Percentiles rank a stretch among this genome's conserved stretches.
Evolutionary conservation across 64 coral and sea anemone genomes (phyloP).

Genomic region (Montipora cactus): DNA sequence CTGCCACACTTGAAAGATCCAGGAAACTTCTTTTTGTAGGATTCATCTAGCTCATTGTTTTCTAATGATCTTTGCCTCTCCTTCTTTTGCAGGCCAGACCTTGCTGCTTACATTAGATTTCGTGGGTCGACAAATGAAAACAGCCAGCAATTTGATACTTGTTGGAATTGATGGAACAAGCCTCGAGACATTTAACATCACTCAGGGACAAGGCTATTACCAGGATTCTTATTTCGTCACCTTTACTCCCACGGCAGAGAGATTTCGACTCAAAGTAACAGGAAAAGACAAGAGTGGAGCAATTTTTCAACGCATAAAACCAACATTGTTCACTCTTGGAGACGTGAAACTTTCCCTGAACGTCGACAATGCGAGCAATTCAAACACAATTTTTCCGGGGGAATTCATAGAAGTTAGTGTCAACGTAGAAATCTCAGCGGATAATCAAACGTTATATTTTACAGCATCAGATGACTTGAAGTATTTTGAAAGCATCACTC

Average conservation of each 20-base stretch:
- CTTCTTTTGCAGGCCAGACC: too few relatives aligned
- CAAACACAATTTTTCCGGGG: slow-evolving; percentile 33
- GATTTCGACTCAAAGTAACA: slow-evolving; percentile 57
- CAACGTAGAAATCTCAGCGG: slow-evolving; percentile 41
- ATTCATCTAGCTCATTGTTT: too few relatives aligned
- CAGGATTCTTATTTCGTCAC: slow-evolving; percentile 30
- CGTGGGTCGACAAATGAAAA: too few relatives aligned
- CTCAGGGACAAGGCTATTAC: slow-evolving; percentile 53
- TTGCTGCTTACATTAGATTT: too few relatives aligned
- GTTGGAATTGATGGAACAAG: too few relatives aligned
- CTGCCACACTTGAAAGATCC: too few relatives aligned
- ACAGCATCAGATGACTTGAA: slow-evolving; percentile 58
- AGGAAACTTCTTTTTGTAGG: too few relatives aligned
- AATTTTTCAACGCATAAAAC: slow-evolving; percentile 48
- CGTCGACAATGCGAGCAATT: not conserved
- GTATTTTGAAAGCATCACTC: slow-evolving; percentile 29
- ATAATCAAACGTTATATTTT: slow-evolving; percentile 30
- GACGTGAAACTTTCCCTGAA: slow-evolving; percentile 52
- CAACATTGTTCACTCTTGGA: slow-evolving; percentile 54
- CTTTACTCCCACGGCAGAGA: slow-evolving; percentile 38
- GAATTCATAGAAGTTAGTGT: slow-evolving; percentile 21
- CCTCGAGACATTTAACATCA: not conserved
- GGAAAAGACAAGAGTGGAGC: slow-evolving; percentile 46
- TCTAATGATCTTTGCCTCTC: too few relatives aligned
- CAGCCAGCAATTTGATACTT: too few relatives aligned